Evolutionary conservation across 2,113 vertebrate species (phyloP).

Genomic region (Beaufortia kweichowensis): DNA sequence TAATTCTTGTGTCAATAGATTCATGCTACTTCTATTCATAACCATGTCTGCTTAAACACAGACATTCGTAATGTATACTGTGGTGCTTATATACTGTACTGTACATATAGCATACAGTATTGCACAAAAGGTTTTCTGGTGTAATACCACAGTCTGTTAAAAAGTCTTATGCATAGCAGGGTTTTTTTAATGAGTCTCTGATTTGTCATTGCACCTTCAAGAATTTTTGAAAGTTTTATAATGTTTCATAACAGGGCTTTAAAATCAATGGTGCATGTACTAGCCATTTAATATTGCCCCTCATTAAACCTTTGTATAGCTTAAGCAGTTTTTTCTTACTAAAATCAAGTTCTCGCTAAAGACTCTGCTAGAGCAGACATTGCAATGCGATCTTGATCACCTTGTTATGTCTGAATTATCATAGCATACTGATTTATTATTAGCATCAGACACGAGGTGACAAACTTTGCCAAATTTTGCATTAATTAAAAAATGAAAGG

Average conservation of each 20-base stretch:
- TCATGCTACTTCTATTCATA: background rate
- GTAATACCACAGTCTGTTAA: constrained; percentile 7
- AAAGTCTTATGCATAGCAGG: constrained; percentile 16
- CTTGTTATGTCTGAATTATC: constrained; percentile 8
- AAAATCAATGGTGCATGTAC: constrained; percentile 31
- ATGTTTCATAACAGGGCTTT: constrained; percentile 9
- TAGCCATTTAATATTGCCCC: constrained; percentile 20
- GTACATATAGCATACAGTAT: background rate
- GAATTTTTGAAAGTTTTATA: constrained; percentile 21
- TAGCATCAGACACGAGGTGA: background rate
- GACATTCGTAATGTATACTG: too few species aligned
- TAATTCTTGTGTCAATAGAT: background rate
- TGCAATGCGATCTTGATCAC: background rate
- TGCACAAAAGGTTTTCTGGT: background rate
- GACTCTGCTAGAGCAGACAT: background rate
- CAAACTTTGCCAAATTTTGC: constrained; percentile 20
- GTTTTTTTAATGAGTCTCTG: constrained; percentile 25
- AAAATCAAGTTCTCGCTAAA: background rate
- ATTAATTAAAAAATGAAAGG: constrained; percentile 26
- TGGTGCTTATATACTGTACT: background rate
- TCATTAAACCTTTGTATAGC: constrained; percentile 32
- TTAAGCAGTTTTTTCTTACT: background rate
- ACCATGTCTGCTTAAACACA: too few species aligned
- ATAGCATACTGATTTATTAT: background rate
- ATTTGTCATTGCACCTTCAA: constrained; percentile 17